Base-by-base conservation (phyloP, 2,888 invertebrate genomes). In the Sipha maydis region DNA sequence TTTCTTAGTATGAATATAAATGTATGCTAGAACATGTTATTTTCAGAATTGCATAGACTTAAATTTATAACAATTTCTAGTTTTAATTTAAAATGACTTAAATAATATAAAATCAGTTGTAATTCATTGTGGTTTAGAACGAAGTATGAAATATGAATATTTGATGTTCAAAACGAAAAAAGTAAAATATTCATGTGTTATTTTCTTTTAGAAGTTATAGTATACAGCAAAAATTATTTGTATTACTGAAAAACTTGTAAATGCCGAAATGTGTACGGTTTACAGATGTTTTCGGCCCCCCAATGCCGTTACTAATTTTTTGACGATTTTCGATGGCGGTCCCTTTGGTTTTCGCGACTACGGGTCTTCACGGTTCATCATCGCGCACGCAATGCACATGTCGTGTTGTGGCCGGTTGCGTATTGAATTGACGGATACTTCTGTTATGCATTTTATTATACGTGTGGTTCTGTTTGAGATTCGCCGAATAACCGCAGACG, bases 211-310 rank as follows among this genome's bases (percentile, higher is more conserved):
- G 21, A 61, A 21, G 9, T 61, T 61, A 21, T 7, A 21, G 48
- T 0, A 3, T 21, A 14, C 41, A 41, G n/a, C 48, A 11, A 14
- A n/a, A 76, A 76, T n/a, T n/a, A n/a, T 25, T 61, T 61, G 69
- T 4, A 17, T 0, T 54, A 56, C 76, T 61, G 41, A 76, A 54
- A 41, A 75, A 19, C 56, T 56, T 56, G 86, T 73, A 31, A 77
- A 85, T 14, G 19, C 48, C 25, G n/a, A 48, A 88, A 82, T 88
- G 56, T 34, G 61, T 67, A 75, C 88, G 88, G 75, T 67, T 82
- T 82, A 88, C 88, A 88, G 88, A 88, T 88, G 88, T 88, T 82
- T 88, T 88, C 88, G 75, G 31, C 80, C 75, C 71, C 80, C 78
- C 41, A 41, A 67, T 48, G 80, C 88, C 88, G 88, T 88, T 61